Conservation (phyloP, 2,797 vertebrate genomes). For the Mastacembelus armatus region DNA sequence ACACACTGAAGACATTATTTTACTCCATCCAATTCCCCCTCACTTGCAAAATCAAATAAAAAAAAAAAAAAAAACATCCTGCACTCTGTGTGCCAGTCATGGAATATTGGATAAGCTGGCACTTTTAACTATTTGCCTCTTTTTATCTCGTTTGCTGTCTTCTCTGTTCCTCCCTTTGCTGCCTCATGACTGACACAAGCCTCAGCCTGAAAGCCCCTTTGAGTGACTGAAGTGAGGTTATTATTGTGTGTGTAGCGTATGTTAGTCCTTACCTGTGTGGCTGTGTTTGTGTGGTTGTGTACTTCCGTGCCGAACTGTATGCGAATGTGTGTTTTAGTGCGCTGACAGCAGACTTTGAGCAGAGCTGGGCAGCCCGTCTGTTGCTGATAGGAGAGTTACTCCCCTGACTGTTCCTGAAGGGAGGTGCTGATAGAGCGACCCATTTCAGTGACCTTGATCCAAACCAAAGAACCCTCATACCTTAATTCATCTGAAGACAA, state of each 20-base stretch:
- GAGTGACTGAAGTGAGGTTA: constrained; percentile 57
- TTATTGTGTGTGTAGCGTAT: constrained; percentile 43
- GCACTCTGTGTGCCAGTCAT: constrained; percentile 9
- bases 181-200: constrained; percentile 37
- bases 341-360: constrained; percentile 46
- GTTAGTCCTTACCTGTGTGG: constrained; percentile 25
- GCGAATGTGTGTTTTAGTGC: constrained; percentile 42
- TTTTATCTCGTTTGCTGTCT: constrained; percentile 28
- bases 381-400: constrained; percentile 59
- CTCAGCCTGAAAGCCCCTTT: constrained; percentile 47
- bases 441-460: constrained; percentile 55
- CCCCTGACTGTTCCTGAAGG: constrained; percentile 49
- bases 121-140: constrained; percentile 38
- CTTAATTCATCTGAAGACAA: neutral
- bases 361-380: constrained; percentile 44
- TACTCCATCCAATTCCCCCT: constrained; percentile 15
- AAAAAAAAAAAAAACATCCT: neutral
- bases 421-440: constrained; percentile 46
- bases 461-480: constrained; percentile 34
- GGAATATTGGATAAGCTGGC: constrained; percentile 40
- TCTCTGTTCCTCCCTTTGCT: constrained; percentile 41
- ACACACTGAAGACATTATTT: constrained; percentile 11
- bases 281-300: constrained; percentile 35
- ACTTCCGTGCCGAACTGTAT: constrained; percentile 8
- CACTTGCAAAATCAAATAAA: constrained; percentile 22